A percentile compares a stretch with the other conserved stretches of the same genome.
Evolutionary conservation across 2,113 vertebrate species (phyloP).

Genomic region (Bubo scandiacus): DNA sequence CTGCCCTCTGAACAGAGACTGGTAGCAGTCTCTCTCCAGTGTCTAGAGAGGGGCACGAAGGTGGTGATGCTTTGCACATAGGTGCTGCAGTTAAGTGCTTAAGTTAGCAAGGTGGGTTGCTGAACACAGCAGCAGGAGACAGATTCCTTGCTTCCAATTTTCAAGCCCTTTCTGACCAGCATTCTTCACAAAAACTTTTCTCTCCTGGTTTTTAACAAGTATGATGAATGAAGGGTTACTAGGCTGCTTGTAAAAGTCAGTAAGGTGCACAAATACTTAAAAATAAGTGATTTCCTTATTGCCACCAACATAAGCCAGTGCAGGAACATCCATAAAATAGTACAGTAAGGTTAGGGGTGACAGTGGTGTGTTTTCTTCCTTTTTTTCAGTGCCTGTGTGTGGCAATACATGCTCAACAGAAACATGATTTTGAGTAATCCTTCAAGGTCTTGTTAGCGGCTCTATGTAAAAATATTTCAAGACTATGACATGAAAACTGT

Average conservation of each 20-base stretch:
- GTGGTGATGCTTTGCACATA: background rate
- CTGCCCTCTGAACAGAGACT: background rate
- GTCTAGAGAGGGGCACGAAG: background rate
- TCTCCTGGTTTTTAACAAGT: background rate
- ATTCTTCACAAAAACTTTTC: background rate
- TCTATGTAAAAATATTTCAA: slow-evolving; percentile 23
- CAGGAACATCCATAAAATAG: background rate
- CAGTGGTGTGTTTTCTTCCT: background rate
- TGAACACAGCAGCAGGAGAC: background rate
- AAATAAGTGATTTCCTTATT: background rate
- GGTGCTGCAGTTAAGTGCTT: background rate
- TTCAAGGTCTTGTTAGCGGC: slow-evolving; percentile 16
- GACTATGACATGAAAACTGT: background rate
- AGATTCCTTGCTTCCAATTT: background rate
- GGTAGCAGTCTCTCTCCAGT: background rate
- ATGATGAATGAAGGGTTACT: background rate
- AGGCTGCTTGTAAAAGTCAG: background rate
- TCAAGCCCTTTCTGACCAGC: background rate
- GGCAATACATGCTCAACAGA: background rate
- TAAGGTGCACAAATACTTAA: background rate
- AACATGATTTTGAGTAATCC: background rate
- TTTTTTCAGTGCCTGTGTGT: background rate
- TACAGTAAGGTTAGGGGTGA: background rate
- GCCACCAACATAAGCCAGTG: background rate
- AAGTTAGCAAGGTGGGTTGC: background rate